Evolutionary conservation across 1,140 invertebrate genomes (phyloP), one percentile per base, ranked within the genome.

Genomic region (Bombus consobrinus): DNA sequence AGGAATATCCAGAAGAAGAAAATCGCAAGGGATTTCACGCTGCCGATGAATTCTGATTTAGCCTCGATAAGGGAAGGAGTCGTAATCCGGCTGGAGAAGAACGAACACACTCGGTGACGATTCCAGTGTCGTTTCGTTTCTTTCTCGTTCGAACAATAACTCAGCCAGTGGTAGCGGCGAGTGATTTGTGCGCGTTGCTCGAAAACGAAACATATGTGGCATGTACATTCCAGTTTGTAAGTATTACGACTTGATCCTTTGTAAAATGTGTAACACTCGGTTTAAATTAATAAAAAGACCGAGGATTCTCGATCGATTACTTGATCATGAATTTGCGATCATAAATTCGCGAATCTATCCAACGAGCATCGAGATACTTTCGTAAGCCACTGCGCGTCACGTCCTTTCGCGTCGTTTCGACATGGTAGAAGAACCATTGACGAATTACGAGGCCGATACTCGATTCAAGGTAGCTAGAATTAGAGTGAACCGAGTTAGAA

Each of bases 391-490:
- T 22, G 47, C 18, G 3, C 47, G 5, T 53, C 18, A 2, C 47
- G 47, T 22, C 18, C 5, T 53, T 18, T 22, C 47, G 47, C 47
- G 18, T 53, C 18, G 18, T 53, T 53, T 53, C 18, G 47, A 53
- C 0, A 2, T 2, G 18, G 18, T 53, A 22, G 47, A 22, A 53
- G 47, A 53, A 53, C 47, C 47, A 18, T 22, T 6, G 18, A 53
- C 47, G 32, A 53, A n/a, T n/a, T 18, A 62, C 62, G 62, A 43
- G 75, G 43, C 62, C 71, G 72, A 88, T 47, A 41, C 53, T 22
- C 64, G 2, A 37, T 37, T 18, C 62, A 66, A 3, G 69, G 4
- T n/a, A 43, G 25, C 32, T 75, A 78, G 84, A 86, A 89, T 66
- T 71, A 62, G 73, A 68, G 4, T 12, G 57, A 28, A 3, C 9